phyloP scores from a whole-genome alignment of 2,888 invertebrate genomes.

The Teleogryllus oceanicus region DNA sequence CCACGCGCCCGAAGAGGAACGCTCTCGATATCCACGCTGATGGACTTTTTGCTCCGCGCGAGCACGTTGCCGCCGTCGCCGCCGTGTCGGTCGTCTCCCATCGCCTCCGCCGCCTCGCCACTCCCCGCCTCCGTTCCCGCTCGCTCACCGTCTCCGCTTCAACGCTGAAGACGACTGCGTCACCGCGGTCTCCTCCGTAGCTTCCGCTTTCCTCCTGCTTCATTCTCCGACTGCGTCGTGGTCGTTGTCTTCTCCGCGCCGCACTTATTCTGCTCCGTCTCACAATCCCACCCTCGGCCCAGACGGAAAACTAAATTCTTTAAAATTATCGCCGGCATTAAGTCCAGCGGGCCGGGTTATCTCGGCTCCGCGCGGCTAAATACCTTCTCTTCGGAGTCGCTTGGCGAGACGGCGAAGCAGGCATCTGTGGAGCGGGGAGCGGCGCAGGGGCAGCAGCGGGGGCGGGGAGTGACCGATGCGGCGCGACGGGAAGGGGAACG shows the following conservation, averaged over 20 bases:
- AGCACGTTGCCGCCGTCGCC: neutral
- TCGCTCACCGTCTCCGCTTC: neutral
- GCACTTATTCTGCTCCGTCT: neutral
- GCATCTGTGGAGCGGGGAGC: neutral
- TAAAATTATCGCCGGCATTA: conserved; percentile 10
- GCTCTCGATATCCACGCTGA: neutral
- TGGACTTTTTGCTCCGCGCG: neutral
- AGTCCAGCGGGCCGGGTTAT: neutral
- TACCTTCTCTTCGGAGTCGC: conserved; percentile 1
- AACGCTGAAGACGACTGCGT: neutral
- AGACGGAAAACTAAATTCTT: neutral
- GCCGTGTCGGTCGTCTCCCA: neutral
- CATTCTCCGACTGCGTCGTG: neutral
- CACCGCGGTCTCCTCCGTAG: neutral
- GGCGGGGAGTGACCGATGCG: neutral
- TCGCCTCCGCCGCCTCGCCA: neutral
- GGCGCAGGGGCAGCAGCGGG: neutral
- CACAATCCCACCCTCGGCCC: neutral
- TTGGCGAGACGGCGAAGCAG: neutral
- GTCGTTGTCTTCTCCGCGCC: neutral
- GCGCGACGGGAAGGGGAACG: neutral
- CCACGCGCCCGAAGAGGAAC: neutral
- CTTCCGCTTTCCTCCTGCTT: neutral
- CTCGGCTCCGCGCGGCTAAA: neutral
- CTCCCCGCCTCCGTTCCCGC: neutral